Base-by-base conservation (phyloP, 1,140 invertebrate genomes). In the Arctopsyche grandis region DNA sequence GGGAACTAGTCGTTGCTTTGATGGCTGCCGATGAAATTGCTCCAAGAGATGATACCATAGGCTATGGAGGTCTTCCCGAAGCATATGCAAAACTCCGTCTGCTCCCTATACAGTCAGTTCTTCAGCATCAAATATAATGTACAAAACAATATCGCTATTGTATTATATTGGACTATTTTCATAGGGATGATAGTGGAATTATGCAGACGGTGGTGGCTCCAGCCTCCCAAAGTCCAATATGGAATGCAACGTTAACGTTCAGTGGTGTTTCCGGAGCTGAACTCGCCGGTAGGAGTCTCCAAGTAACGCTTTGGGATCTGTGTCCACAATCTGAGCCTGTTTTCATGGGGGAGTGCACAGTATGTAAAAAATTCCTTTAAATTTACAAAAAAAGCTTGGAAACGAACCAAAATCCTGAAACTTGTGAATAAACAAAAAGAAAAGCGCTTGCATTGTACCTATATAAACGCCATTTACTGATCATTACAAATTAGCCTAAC, bases 201-300 rank as follows among this genome's bases (percentile, higher is more conserved):
- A 88, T 93, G 71, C 94, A 94, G 84, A 96, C 95, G 0, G 94
- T 93, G 83, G 92, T 95, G 4, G 93, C 94, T 0, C 94, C 94
- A 76, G 92, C 94, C 9, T 94, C 94, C 0, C 94, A 93, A 83
- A 95, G 94, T 85, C 95, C 95, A 7, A 93, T 95, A 63, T 97
- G 95, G 95, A 96, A 97, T 84, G 94, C 95, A 14, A 96, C 94
- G n/a, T 88, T 96, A 19, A 93, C 93, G 73, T 95, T 96, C 85
- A 89, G 91, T 0, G 92, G 93, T 22, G 91, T 96, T 16, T 91
- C 92, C 38, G 93, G 92, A 0, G 94, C 96, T 79, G 91, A 93
- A 83, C 86, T 96, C 29, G 92, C 94, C 85, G 93, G 95, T 63
- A 91, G 93, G 77, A 91, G 92, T 14, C 90, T 98, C 24, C 95